A percentile compares a stretch with the other conserved stretches of the same genome.
Conservation (phyloP, 2,888 invertebrate species). For the Drosophila birchii region DNA sequence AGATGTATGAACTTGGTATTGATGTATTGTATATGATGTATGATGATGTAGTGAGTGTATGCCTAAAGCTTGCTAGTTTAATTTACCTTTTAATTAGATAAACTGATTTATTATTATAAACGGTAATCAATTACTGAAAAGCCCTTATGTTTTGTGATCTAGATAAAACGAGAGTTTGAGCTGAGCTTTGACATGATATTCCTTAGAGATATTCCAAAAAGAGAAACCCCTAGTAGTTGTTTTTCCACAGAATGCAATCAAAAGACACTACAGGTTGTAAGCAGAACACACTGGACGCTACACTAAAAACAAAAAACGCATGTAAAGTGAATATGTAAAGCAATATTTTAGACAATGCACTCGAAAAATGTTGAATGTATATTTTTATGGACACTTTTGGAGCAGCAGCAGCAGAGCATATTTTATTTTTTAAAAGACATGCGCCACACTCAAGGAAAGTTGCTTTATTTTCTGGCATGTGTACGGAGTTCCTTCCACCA, state of each 20-base stretch:
- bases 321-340: conserved; percentile 58
- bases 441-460: conserved; percentile 30
- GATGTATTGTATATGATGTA: conserved; percentile 36
- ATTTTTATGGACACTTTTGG: conserved; percentile 49
- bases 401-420: conserved; percentile 26
- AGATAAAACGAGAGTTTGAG: conserved; percentile 33
- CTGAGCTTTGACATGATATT: conserved; percentile 29
- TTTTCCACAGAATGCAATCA: conserved; percentile 24
- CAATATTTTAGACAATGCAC: conserved; percentile 68
- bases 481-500: conserved; percentile 33
- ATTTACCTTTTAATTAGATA: conserved; percentile 40
- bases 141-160: conserved; percentile 42
- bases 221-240: conserved; percentile 9
- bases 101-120: conserved; percentile 27
- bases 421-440: conserved; percentile 31
- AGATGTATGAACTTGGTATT: conserved; percentile 55
- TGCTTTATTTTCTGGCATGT: conserved; percentile 30
- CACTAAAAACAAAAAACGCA: conserved; percentile 7
- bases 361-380: conserved; percentile 36
- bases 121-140: conserved; percentile 25
- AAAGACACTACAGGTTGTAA: conserved; percentile 44
- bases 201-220: conserved; percentile 22
- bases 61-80: conserved; percentile 42
- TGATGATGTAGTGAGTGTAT: conserved; percentile 34
- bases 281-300: conserved; percentile 11